phyloP scores from a whole-genome alignment of 2,113 vertebrate genomes.

The Gallinago undulata region DNA sequence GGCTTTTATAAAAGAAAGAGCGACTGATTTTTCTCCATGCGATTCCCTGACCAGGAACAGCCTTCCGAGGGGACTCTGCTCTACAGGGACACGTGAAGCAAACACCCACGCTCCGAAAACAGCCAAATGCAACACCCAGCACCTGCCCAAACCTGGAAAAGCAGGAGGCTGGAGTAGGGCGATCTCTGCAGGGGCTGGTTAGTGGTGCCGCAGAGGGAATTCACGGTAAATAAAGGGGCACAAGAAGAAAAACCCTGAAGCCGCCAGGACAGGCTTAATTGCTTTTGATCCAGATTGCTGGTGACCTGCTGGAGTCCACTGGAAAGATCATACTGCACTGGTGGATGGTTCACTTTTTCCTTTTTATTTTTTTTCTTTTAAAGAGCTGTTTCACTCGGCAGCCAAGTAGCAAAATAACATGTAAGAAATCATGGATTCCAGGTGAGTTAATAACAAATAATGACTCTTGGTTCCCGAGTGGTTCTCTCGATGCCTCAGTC shows the following conservation, averaged over 20 bases:
- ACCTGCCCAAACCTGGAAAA: background rate
- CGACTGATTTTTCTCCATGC: background rate
- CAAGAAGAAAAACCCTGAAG: background rate
- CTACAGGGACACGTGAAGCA: background rate
- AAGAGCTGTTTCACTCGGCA: background rate
- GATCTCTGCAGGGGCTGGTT: background rate
- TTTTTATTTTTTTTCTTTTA: background rate
- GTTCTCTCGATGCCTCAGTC: background rate
- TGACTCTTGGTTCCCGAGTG: background rate
- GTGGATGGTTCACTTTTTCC: background rate
- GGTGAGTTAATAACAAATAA: constrained; percentile 42
- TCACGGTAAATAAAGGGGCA: background rate
- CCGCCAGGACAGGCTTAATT: background rate
- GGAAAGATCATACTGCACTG: background rate
- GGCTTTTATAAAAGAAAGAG: background rate
- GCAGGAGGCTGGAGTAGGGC: background rate
- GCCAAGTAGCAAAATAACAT: background rate
- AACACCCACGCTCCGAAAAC: background rate
- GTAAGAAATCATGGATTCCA: constrained; percentile 14
- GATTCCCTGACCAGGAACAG: background rate
- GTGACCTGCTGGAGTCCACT: background rate
- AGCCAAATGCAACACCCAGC: background rate
- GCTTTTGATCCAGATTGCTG: background rate
- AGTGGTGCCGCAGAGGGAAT: background rate
- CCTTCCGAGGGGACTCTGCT: background rate